phyloP scores from a whole-genome alignment of 2,113 vertebrate species.

The Cathartes aura region DNA sequence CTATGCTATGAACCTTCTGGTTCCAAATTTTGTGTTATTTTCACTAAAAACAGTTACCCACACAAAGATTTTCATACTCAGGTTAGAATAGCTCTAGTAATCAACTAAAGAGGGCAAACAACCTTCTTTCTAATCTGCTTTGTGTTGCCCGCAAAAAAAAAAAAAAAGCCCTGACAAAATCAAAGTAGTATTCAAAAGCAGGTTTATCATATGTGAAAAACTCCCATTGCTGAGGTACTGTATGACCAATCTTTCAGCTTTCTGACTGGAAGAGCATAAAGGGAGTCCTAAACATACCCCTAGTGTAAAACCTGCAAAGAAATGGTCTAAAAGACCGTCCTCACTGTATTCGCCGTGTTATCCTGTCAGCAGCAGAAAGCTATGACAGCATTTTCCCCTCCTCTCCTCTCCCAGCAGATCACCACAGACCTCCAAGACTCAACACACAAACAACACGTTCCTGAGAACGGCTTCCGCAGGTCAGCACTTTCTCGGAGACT shows the following conservation, averaged over 20 bases:
- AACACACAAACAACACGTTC: not conserved
- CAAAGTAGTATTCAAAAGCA: not conserved
- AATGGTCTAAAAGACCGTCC: not conserved
- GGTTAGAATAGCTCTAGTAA: not conserved
- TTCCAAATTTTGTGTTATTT: not conserved
- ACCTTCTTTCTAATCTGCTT: not conserved
- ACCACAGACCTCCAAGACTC: not conserved
- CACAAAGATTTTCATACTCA: not conserved
- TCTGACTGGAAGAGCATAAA: not conserved
- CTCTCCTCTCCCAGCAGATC: not conserved
- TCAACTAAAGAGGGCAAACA: not conserved
- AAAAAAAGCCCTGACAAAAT: not conserved
- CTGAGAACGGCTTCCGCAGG: not conserved
- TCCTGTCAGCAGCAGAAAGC: not conserved
- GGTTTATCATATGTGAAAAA: not conserved
- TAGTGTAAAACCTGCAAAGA: not conserved
- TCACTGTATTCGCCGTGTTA: fast-evolving
- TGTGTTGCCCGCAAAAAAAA: not conserved
- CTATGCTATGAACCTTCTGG: not conserved
- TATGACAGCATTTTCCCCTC: not conserved
- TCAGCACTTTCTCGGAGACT: not conserved
- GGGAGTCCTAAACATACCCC: not conserved
- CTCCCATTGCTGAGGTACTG: not conserved
- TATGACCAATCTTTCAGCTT: not conserved
- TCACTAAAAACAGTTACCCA: not conserved